These are phyloP conservation scores for Noctuana brunneofusca DNA, from an alignment of 2,888 invertebrate genomes.

Conservation along the genomic window DNA sequence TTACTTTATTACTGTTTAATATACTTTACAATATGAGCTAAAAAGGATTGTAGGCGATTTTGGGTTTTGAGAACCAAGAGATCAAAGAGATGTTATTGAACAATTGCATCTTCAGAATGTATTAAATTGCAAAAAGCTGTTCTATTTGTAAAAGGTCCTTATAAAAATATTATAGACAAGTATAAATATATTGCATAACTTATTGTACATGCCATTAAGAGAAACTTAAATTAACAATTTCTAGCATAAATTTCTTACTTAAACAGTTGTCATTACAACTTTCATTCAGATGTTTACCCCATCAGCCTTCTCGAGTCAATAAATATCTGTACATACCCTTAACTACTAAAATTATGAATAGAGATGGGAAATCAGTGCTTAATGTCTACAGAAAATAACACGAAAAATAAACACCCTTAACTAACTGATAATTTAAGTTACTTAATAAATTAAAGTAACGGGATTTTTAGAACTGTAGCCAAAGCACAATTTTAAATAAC, in stretches of 20 bases:
- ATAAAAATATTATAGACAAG: conserved; percentile 70
- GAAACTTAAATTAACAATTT: conserved; percentile 61
- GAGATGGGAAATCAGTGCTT: conserved; percentile 44
- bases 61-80: conserved; percentile 50
- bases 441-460: too few relatives aligned
- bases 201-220: conserved; percentile 62
- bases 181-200: conserved; percentile 67
- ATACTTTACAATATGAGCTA: conserved; percentile 36
- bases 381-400: conserved; percentile 25
- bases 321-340: conserved; percentile 76
- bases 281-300: conserved; percentile 55
- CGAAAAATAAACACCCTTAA: conserved; percentile 11
- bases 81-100: conserved; percentile 55
- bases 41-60: conserved; percentile 39
- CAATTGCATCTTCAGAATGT: conserved; percentile 36
- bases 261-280: conserved; percentile 24
- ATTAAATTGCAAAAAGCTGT: conserved; percentile 51
- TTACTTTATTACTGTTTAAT: conserved; percentile 39
- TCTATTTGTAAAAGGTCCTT: conserved; percentile 49
- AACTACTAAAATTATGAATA: conserved; percentile 48
- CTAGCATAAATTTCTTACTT: conserved; percentile 41
- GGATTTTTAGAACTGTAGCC: conserved; percentile 17
- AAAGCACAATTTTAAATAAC: conserved; percentile 41
- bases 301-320: conserved; percentile 64
- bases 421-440: background rate